phyloP scores from a whole-genome alignment of 2,888 invertebrate genomes.

The Dioctria linearis region DNA sequence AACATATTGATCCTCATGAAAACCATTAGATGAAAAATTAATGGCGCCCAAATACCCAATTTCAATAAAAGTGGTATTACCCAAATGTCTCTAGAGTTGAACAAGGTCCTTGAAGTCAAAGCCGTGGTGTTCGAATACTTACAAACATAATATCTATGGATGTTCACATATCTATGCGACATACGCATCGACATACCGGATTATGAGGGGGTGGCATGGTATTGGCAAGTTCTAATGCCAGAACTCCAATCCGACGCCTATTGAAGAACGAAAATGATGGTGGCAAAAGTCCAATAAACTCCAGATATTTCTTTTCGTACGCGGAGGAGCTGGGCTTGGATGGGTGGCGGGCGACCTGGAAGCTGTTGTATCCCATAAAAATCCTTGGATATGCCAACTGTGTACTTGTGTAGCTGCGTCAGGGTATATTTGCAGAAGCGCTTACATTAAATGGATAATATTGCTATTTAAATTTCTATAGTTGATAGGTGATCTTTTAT shows the following conservation, averaged over 20 bases:
- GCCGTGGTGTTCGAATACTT: slow-evolving; percentile 16
- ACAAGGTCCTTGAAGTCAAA: slow-evolving; percentile 19
- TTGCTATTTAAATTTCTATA: too few relatives aligned
- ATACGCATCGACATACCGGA: slow-evolving; percentile 19
- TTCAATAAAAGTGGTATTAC: slow-evolving; percentile 39
- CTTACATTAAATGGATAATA: too few relatives aligned
- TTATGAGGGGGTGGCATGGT: slow-evolving; percentile 6
- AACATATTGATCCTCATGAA: slow-evolving; percentile 16
- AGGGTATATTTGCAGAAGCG: too few relatives aligned
- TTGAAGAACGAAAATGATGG: slow-evolving; percentile 29
- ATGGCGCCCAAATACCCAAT: slow-evolving; percentile 26
- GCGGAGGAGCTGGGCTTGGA: background rate
- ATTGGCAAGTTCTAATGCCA: background rate
- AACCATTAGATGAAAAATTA: slow-evolving; percentile 39
- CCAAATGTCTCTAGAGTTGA: slow-evolving; percentile 34
- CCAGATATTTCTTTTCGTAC: slow-evolving; percentile 40
- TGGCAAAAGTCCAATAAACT: slow-evolving; percentile 37
- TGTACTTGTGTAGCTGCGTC: too few relatives aligned
- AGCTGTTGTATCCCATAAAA: too few relatives aligned
- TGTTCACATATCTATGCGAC: background rate
- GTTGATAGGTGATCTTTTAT: too few relatives aligned
- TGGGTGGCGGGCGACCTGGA: too few relatives aligned
- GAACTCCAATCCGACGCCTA: slow-evolving; percentile 6
- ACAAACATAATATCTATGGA: background rate
- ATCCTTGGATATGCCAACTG: too few relatives aligned